phyloP scores from a whole-genome alignment of 2,113 vertebrate genomes.

The Ageneiosus marmoratus region DNA sequence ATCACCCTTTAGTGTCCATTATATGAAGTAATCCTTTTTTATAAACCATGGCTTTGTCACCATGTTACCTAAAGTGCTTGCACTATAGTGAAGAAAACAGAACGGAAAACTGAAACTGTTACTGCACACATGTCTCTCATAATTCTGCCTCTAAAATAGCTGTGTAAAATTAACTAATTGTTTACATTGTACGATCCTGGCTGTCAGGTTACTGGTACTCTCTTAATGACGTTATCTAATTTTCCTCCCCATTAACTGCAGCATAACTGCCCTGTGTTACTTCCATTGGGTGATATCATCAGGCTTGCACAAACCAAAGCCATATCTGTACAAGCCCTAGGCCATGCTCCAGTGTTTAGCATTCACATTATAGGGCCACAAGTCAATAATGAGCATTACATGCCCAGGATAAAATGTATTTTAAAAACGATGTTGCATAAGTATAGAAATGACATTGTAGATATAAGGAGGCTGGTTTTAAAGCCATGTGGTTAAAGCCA shows the following conservation, averaged over 20 bases:
- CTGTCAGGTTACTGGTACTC: background rate
- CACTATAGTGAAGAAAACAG: background rate
- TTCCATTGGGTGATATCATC: conserved; percentile 21
- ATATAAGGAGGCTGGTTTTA: background rate
- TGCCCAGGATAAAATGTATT: background rate
- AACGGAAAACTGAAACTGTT: background rate
- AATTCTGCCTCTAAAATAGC: background rate
- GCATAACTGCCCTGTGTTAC: conserved; percentile 13
- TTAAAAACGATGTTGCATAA: background rate
- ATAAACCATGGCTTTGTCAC: conserved; percentile 35
- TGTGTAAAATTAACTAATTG: conserved; percentile 14
- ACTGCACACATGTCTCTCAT: background rate
- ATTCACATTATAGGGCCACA: conserved; percentile 7
- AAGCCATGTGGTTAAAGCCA: too few species aligned
- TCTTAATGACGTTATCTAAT: conserved; percentile 27
- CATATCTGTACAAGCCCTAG: conserved; percentile 15
- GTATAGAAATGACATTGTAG: background rate
- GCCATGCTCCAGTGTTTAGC: background rate
- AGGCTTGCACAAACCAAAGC: conserved; percentile 11
- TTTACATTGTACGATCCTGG: background rate
- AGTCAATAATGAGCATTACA: conserved; percentile 5
- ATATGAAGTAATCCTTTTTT: conserved; percentile 62
- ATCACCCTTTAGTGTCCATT: conserved; percentile 61
- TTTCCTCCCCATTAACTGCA: conserved; percentile 22
- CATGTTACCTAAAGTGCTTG: background rate